phyloP scores from a whole-genome alignment of 2,888 invertebrate species.

The Cinara cedri region DNA sequence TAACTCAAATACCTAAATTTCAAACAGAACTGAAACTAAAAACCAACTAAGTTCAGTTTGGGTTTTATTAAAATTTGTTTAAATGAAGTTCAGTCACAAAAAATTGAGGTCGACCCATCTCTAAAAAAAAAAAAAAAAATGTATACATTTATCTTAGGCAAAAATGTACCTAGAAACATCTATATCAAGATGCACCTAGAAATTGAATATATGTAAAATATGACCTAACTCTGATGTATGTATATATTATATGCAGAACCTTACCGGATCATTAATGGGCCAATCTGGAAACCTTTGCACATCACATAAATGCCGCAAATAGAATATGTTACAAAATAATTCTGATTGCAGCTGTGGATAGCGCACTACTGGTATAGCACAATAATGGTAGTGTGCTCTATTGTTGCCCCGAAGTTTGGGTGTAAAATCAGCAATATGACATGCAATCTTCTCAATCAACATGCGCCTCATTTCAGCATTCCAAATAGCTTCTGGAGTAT shows the following conservation, averaged over 20 bases:
- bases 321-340: constrained; percentile 98
- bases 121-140: too few relatives aligned
- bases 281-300: constrained; percentile 88
- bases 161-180: too few relatives aligned
- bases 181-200: too few relatives aligned
- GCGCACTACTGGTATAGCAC: constrained; percentile 89
- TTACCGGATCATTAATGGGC: constrained; percentile 94
- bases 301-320: constrained; percentile 94
- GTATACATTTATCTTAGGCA: too few relatives aligned
- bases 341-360: constrained; percentile 95
- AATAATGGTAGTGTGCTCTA: constrained; percentile 92
- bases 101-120: too few relatives aligned
- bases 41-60: too few relatives aligned
- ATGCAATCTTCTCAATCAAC: constrained; percentile 95
- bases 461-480: constrained; percentile 95
- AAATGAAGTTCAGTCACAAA: too few relatives aligned
- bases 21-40: too few relatives aligned
- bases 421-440: constrained; percentile 97
- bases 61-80: too few relatives aligned
- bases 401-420: constrained; percentile 93
- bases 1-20: too few relatives aligned
- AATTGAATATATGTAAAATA: too few relatives aligned
- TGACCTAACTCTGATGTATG: too few relatives aligned
- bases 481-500: constrained; percentile 99
- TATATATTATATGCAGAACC: constrained; percentile 61